phyloP scores from a whole-genome alignment of 2,113 vertebrate genomes.

The Chaenocephalus aceratus region DNA sequence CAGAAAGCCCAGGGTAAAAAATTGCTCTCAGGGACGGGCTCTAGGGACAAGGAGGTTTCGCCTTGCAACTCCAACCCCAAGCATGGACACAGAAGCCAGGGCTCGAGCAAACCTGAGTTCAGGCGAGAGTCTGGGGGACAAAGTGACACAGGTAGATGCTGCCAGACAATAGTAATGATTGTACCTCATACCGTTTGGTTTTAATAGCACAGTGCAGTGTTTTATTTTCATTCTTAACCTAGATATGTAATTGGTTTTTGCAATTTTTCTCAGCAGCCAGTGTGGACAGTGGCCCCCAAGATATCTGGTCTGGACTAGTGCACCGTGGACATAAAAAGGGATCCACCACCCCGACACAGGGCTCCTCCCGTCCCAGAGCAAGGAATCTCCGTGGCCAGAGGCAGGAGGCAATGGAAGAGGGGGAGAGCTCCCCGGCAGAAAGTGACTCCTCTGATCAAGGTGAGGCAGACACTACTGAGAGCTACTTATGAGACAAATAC shows the following conservation, averaged over 20 bases:
- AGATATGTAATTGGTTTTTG: conserved; percentile 31
- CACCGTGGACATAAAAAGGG: conserved; percentile 68
- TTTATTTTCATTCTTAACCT: not conserved
- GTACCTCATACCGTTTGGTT: not conserved
- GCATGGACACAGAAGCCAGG: conserved; percentile 85
- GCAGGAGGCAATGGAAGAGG: conserved; percentile 66
- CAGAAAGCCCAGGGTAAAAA: conserved; percentile 88
- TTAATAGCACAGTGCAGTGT: not conserved
- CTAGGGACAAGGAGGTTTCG: conserved; percentile 85
- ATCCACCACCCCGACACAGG: conserved; percentile 37
- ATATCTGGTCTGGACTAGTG: conserved; percentile 70
- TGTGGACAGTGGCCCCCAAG: conserved; percentile 80
- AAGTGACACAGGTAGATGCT: conserved; percentile 82
- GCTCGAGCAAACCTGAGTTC: conserved; percentile 75
- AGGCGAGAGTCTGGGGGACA: conserved; percentile 81
- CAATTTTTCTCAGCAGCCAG: conserved; percentile 75
- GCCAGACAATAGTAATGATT: conserved; percentile 2
- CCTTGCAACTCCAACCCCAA: conserved; percentile 83
- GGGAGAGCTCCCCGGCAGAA: conserved; percentile 77
- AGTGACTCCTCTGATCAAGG: conserved; percentile 82
- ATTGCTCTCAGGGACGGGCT: conserved; percentile 81
- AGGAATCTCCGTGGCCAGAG: conserved; percentile 59
- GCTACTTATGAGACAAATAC: not conserved
- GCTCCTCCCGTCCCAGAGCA: conserved; percentile 53
- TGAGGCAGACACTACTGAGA: conserved; percentile 41